These are phyloP conservation scores for Gymnosoma rotundatum DNA, from an alignment of 2,888 invertebrate genomes.

Conservation along the genomic window DNA sequence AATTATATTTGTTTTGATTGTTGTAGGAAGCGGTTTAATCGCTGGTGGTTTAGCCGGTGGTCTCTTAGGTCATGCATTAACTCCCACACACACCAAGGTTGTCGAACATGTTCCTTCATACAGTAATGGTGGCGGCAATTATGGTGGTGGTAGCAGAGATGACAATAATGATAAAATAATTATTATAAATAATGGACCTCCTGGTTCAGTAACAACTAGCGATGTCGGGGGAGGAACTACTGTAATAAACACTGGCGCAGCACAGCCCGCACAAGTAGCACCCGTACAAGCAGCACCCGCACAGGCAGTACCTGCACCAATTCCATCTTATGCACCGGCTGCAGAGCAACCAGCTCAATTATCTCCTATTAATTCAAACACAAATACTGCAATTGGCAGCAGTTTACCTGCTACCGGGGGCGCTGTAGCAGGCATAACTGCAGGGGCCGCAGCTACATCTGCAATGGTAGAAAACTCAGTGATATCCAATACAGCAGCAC, in stretches of 20 bases:
- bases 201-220: constrained; percentile 78
- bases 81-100: constrained; percentile 77
- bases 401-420: constrained; percentile 43
- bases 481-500: constrained; percentile 28
- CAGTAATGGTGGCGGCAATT: constrained; percentile 74
- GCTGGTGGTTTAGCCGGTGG: constrained; percentile 80
- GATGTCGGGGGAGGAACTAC: constrained; percentile 77
- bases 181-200: constrained; percentile 81
- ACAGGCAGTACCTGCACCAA: constrained; percentile 44
- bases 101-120: constrained; percentile 73
- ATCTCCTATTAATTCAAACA: constrained; percentile 23
- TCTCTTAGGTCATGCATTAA: constrained; percentile 79
- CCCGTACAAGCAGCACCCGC: constrained; percentile 71
- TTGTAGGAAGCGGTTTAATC: constrained; percentile 78
- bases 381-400: not conserved
- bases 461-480: constrained; percentile 42
- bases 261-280: constrained; percentile 46
- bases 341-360: constrained; percentile 43
- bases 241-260: constrained; percentile 74
- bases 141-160: constrained; percentile 61
- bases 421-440: constrained; percentile 31
- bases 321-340: constrained; percentile 30
- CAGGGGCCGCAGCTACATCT: constrained; percentile 50
- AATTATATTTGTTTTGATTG: not conserved
- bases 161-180: constrained; percentile 79